Percentiles rank a stretch among this genome's conserved stretches.
phyloP scores from a whole-genome alignment of 2,888 invertebrate genomes.

The Biston stratarius region DNA sequence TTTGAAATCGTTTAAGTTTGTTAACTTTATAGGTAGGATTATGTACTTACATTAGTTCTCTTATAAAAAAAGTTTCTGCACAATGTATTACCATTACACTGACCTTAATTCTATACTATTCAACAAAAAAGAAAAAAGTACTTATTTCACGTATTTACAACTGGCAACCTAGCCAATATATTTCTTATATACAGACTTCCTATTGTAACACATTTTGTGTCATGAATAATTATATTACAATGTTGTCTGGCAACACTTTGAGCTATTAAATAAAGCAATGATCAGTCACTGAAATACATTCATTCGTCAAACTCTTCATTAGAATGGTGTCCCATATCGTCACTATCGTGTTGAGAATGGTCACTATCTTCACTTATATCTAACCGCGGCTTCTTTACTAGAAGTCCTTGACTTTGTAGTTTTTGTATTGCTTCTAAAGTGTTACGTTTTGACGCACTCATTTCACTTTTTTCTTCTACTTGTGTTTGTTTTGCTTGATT shows the following conservation, averaged over 20 bases:
- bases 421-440: slow-evolving; percentile 78
- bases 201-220: slow-evolving; percentile 28
- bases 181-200: slow-evolving; percentile 27
- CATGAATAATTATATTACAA: slow-evolving; percentile 18
- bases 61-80: neutral
- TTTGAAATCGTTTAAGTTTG: slow-evolving; percentile 1
- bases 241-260: slow-evolving; percentile 8
- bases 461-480: slow-evolving; percentile 68
- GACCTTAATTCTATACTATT: slow-evolving; percentile 14
- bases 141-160: slow-evolving; percentile 23
- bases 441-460: slow-evolving; percentile 62
- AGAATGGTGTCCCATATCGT: slow-evolving; percentile 53
- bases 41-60: neutral
- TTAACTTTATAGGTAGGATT: neutral
- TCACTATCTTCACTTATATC: slow-evolving; percentile 64
- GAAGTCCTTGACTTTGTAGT: slow-evolving; percentile 76
- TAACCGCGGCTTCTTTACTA: slow-evolving; percentile 76
- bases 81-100: slow-evolving; percentile 1
- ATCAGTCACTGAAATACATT: slow-evolving; percentile 40
- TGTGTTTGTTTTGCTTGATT: slow-evolving; percentile 68
- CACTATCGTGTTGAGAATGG: slow-evolving; percentile 56
- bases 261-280: slow-evolving; percentile 22
- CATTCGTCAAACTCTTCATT: slow-evolving; percentile 54
- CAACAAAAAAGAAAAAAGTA: slow-evolving; percentile 20
- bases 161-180: slow-evolving; percentile 8